Evolutionary conservation across 1,140 invertebrate genomes (phyloP).

Genomic region (Lordiphosa collinella): DNA sequence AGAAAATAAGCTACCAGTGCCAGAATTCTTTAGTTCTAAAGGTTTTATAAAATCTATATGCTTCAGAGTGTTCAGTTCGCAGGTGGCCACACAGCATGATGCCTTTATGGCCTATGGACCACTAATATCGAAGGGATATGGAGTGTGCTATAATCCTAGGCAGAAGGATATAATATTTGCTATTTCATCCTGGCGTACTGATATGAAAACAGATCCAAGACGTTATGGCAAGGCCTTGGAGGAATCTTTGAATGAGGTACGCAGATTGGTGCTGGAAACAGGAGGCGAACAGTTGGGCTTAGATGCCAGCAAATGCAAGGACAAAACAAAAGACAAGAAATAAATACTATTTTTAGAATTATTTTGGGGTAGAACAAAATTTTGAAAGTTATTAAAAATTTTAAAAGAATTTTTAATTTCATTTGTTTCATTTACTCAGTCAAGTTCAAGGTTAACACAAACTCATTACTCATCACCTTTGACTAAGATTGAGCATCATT

Average conservation of each 20-base stretch:
- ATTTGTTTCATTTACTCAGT: neutral
- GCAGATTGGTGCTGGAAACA: conserved; percentile 20
- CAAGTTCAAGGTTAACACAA: conserved; percentile 27
- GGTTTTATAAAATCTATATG: conserved; percentile 86
- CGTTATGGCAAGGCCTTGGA: conserved; percentile 20
- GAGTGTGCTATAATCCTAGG: conserved; percentile 91
- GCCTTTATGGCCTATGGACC: conserved; percentile 92
- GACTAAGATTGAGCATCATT: conserved; percentile 26
- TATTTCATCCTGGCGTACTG: conserved; percentile 83
- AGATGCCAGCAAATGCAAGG: conserved; percentile 10
- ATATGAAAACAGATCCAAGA: neutral
- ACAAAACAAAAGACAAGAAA: neutral
- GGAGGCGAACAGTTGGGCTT: conserved; percentile 1
- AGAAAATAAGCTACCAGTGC: conserved; percentile 86
- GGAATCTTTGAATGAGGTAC: conserved; percentile 23
- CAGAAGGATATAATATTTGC: conserved; percentile 86
- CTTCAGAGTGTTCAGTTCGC: conserved; percentile 91
- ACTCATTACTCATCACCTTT: conserved; percentile 63
- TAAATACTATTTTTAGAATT: neutral
- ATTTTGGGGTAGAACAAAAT: too few species aligned
- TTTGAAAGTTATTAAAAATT: too few species aligned
- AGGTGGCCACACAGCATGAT: conserved; percentile 86
- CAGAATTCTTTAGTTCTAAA: conserved; percentile 86
- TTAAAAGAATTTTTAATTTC: too few species aligned
- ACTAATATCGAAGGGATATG: conserved; percentile 87